Evolutionary conservation across 1,140 invertebrate species (phyloP).

Genomic region (Calliopsis andreniformis): DNA sequence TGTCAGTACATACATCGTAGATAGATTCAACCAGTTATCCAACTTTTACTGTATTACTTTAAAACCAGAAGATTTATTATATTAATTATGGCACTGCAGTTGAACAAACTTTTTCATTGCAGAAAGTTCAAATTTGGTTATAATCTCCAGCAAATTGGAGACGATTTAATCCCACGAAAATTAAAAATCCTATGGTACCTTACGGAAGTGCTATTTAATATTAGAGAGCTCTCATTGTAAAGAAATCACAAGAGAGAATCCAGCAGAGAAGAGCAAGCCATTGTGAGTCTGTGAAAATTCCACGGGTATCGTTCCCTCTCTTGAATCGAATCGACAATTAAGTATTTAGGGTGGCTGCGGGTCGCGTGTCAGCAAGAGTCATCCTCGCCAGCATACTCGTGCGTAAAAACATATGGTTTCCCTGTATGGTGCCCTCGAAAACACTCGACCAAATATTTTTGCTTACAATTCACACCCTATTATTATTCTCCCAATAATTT

Average conservation of each 20-base stretch:
- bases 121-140: too few species aligned
- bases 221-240: neutral
- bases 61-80: too few species aligned
- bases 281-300: slow-evolving; percentile 35
- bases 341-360: slow-evolving; percentile 64
- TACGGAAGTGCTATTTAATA: neutral
- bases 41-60: too few species aligned
- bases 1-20: too few species aligned
- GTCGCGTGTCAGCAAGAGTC: slow-evolving; percentile 73
- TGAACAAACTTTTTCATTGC: too few species aligned
- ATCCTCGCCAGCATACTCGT: slow-evolving; percentile 70
- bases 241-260: slow-evolving; percentile 2
- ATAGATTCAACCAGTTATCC: too few species aligned
- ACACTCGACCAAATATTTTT: slow-evolving; percentile 39
- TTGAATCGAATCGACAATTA: slow-evolving; percentile 40
- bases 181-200: too few species aligned
- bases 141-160: too few species aligned
- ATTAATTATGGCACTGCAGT: too few species aligned
- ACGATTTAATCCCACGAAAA: neutral
- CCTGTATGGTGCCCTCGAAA: slow-evolving; percentile 51
- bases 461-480: neutral
- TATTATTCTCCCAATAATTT: too few species aligned
- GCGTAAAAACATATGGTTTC: slow-evolving; percentile 71
- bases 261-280: neutral
- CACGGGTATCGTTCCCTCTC: slow-evolving; percentile 40